A percentile compares a stretch with the other conserved stretches of the same genome.
Conservation (phyloP, 2,113 vertebrate genomes). For the Podilymbus podiceps region DNA sequence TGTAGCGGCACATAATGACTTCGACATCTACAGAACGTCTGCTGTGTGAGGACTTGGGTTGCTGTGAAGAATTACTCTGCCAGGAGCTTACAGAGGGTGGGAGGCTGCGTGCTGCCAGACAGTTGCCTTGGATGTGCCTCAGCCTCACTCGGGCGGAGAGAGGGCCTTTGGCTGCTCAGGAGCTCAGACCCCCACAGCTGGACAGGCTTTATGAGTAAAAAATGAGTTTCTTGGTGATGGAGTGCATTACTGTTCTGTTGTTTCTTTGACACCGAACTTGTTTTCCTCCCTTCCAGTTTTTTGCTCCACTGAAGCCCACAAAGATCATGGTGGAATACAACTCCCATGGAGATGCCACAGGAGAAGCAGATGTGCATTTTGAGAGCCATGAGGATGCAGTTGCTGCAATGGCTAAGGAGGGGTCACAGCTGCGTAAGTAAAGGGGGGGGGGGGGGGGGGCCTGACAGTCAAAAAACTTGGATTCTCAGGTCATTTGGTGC, state of each 20-base stretch:
- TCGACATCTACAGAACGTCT: rapidly evolving
- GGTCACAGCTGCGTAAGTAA: constrained; percentile 81
- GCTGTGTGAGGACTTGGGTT: rapidly evolving
- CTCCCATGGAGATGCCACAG: constrained; percentile 77
- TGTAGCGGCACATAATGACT: too few species aligned
- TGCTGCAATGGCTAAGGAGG: constrained; percentile 85
- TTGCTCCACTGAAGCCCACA: constrained; percentile 79
- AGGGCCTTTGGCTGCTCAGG: not conserved
- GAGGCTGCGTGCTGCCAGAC: rapidly evolving
- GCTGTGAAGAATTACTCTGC: not conserved
- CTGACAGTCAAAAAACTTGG: rapidly evolving
- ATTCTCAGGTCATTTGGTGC: rapidly evolving
- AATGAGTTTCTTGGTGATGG: rapidly evolving
- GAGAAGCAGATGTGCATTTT: constrained; percentile 86
- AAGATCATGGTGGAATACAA: constrained; percentile 85
- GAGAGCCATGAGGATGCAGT: constrained; percentile 77
- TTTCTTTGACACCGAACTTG: not conserved
- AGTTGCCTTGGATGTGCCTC: rapidly evolving
- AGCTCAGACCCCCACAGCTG: rapidly evolving
- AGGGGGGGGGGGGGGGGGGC: too few species aligned
- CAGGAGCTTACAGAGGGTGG: not conserved
- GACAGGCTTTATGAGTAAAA: not conserved
- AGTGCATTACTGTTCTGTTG: rapidly evolving
- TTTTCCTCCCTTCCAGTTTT: constrained; percentile 78
- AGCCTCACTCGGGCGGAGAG: not conserved